phyloP scores from a whole-genome alignment of 1,140 invertebrate species.

The Brachionus sp. region DNA sequence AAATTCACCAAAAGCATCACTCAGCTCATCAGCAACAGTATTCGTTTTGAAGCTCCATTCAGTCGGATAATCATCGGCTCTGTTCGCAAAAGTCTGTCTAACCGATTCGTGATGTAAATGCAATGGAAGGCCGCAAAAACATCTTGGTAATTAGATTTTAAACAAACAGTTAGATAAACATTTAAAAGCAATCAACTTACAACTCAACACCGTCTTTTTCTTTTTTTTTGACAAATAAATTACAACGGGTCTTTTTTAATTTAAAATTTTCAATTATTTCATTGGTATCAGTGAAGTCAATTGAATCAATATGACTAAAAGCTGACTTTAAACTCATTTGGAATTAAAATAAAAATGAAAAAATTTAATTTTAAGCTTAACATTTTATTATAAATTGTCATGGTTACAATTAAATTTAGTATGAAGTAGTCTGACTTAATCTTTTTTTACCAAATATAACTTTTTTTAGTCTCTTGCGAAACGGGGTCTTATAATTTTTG shows the following conservation, averaged over 20 bases:
- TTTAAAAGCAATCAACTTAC: background rate
- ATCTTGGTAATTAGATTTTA: background rate
- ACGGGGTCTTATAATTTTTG: background rate
- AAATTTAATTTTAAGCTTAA: background rate
- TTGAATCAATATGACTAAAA: background rate
- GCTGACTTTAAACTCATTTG: background rate
- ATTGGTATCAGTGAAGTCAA: background rate
- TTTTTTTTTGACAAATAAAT: background rate
- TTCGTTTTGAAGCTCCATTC: background rate
- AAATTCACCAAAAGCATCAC: background rate
- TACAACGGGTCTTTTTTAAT: background rate
- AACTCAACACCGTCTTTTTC: background rate
- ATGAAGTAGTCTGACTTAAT: background rate
- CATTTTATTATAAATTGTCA: constrained; percentile 19
- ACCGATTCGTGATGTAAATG: background rate
- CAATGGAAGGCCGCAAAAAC: background rate
- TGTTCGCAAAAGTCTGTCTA: background rate
- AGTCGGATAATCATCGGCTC: background rate
- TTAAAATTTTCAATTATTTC: background rate
- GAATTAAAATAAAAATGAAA: background rate
- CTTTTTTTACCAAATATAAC: background rate
- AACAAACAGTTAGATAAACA: background rate
- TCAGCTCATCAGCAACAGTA: background rate
- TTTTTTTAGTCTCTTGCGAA: background rate
- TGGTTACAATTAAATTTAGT: background rate